Evolutionary conservation across 2,797 vertebrate species (phyloP), one percentile per base, ranked within the genome.

Genomic region (Mycteria americana): DNA sequence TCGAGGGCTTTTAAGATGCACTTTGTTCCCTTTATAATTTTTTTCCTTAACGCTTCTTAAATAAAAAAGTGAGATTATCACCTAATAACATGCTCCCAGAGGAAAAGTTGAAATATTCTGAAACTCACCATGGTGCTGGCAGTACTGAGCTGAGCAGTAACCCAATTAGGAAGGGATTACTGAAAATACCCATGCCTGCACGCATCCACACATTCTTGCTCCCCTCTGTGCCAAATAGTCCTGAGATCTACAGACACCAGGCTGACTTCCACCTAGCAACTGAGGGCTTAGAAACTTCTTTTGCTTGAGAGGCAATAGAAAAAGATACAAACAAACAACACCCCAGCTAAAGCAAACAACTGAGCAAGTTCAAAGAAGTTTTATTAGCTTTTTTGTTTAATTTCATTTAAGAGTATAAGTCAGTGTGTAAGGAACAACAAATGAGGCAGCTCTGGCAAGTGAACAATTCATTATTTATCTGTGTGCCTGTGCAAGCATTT

Each of bases 141-240:
- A 64, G 50, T 48, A 88, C 33, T 39, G 69, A 88, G 92, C 57
- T 90, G 65, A 75, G 54, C 88, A 82, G 85, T 21, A 92, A 83
- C 88, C 48, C 80, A 73, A 22, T 92, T 90, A 88, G 50, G 59
- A 90, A 81, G 33, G 77, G 80, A 96, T 96, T 94, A 95, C 48
- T 76, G 54, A 84, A 89, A 91, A 62, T 85, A 95, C 48, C 84
- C 37, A 63, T 64, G 73, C 37, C 33, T 16, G 51, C 23, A 56
- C 3, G 0, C 30, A 81, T 75, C 37, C 74, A 84, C 65, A 75
- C 13, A 13, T 75, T 39, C 33, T 92, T 35, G n/a, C 57, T 86
- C 50, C 25, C 14, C 45, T 75, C 64, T 84, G 41, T 45, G 69
- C 64, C 54, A 69, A 68, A 51, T 3, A 41, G 60, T 73, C 72